Percentiles rank a stretch among this genome's conserved stretches.
These are phyloP conservation scores for Drosophila percnosoma DNA, from an alignment of 2,888 invertebrate genomes.

Conservation along the genomic window DNA sequence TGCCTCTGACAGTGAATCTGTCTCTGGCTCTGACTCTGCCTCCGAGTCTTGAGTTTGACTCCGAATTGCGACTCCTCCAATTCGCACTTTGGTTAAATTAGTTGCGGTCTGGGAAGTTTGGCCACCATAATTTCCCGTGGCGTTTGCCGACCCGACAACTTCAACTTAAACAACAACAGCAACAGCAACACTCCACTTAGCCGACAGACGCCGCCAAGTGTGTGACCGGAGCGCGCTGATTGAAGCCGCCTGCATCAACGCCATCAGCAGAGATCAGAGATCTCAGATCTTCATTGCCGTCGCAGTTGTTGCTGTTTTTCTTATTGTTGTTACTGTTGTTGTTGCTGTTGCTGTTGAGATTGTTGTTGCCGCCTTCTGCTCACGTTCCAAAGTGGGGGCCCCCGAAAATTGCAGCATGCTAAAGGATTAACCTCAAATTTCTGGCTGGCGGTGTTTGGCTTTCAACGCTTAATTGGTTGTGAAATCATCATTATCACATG, in stretches of 20 bases:
- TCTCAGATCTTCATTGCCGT: conserved; percentile 72
- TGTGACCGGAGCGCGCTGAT: conserved; percentile 75
- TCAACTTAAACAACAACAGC: conserved; percentile 43
- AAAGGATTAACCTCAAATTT: conserved; percentile 80
- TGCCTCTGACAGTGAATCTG: conserved; percentile 9
- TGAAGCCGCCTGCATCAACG: conserved; percentile 80
- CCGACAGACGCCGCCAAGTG: conserved; percentile 73
- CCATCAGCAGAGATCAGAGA: conserved; percentile 66
- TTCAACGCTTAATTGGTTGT: conserved; percentile 82
- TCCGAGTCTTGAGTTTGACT: conserved; percentile 60
- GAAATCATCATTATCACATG: conserved; percentile 81
- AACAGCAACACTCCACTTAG: conserved; percentile 59
- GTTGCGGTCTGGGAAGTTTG: conserved; percentile 81
- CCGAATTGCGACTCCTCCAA: conserved; percentile 81
- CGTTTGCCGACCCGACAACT: conserved; percentile 79
- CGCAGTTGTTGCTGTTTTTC: conserved; percentile 24
- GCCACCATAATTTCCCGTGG: conserved; percentile 81
- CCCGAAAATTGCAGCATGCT: conserved; percentile 79
- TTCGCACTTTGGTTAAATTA: conserved; percentile 82
- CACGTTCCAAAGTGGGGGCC: conserved; percentile 60
- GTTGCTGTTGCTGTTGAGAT: conserved; percentile 36
- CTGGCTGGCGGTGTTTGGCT: conserved; percentile 81
- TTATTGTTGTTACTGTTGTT: conserved; percentile 15
- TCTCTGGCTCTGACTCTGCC: conserved; percentile 48
- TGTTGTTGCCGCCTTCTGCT: conserved; percentile 72